phyloP scores from a whole-genome alignment of 2,888 invertebrate genomes.

The Drosophila neonasuta region DNA sequence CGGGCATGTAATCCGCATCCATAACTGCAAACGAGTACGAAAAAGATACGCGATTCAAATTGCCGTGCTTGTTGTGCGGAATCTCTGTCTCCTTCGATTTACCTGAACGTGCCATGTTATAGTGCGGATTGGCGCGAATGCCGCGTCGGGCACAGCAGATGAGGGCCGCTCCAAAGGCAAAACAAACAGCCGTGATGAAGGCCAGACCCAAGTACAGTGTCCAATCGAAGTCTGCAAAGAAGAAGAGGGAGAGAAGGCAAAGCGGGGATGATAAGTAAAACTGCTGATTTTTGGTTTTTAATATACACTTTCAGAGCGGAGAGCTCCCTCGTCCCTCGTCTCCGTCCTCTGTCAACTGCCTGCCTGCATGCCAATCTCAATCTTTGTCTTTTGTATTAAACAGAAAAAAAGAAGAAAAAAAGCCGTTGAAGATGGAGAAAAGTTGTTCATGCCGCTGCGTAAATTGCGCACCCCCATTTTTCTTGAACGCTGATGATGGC shows the following conservation, averaged over 20 bases:
- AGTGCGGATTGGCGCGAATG: slow-evolving; percentile 79
- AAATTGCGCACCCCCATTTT: slow-evolving; percentile 54
- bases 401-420: slow-evolving; percentile 21
- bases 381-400: slow-evolving; percentile 77
- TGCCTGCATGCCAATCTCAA: slow-evolving; percentile 64
- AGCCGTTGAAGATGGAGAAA: slow-evolving; percentile 16
- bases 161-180: slow-evolving; percentile 80
- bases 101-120: slow-evolving; percentile 82
- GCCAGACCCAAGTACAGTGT: slow-evolving; percentile 81
- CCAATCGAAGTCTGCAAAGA: slow-evolving; percentile 80
- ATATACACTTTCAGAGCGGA: slow-evolving; percentile 42
- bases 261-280: slow-evolving; percentile 41
- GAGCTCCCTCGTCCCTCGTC: background rate
- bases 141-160: slow-evolving; percentile 81
- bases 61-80: slow-evolving; percentile 17
- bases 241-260: background rate
- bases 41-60: slow-evolving; percentile 54
- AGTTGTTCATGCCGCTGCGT: slow-evolving; percentile 57
- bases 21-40: slow-evolving; percentile 85
- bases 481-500: background rate
- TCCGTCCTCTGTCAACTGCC: slow-evolving; percentile 2
- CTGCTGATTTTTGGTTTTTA: slow-evolving; percentile 64
- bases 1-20: slow-evolving; percentile 93
- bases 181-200: slow-evolving; percentile 80
- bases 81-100: slow-evolving; percentile 40